Base-by-base conservation (phyloP, 2,888 invertebrate genomes). In the Drosophila villosipedis region DNA sequence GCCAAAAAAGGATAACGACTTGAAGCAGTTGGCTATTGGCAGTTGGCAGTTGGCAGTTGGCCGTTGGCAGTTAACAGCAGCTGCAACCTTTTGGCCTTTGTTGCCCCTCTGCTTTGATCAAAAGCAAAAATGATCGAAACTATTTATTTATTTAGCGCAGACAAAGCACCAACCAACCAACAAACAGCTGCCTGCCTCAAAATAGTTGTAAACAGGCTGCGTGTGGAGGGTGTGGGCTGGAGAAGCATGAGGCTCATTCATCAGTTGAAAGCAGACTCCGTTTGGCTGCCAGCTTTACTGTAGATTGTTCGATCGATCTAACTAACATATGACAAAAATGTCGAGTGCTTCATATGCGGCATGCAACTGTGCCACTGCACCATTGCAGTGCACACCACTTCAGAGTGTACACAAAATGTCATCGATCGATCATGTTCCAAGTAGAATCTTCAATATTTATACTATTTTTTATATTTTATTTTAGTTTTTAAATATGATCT, bases 1-100 rank as follows among this genome's bases (percentile, higher is more conserved):
- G 81, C 50, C 69, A 54, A 69, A 61, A 61, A 82, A 77, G 71
- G 83, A 80, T 76, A 73, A 75, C 61, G 55, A 35, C 52, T 57
- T 58, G 49, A 52, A 52, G 50, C 50, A 6, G 47, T 49, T 41
- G n/a, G 28, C 22, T 10, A 4, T 35, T 35, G 14, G 35, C 14
- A 19, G 50, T 28, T 30, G 35, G 35, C 53, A 6, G 25, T 37
- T 54, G 33, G 4, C 14, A 4, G n/a, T 43, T 60, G 30, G 39
- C 47, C 12, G 50, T 28, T 30, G 35, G 35, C 54, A 37, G 25
- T 37, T 28, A 37, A 14, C 73, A 62, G 54, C 78, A 79, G 79
- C 76, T 79, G 79, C 43, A 22, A 70, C 57, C 79, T 62, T 78
- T 79, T 79, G 78, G 78, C 68, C 64, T 19, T 47, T 12, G 22